A percentile compares a stretch with the other conserved stretches of the same genome.
Conservation (phyloP, 2,113 vertebrate species). For the Cepphus grylle region DNA sequence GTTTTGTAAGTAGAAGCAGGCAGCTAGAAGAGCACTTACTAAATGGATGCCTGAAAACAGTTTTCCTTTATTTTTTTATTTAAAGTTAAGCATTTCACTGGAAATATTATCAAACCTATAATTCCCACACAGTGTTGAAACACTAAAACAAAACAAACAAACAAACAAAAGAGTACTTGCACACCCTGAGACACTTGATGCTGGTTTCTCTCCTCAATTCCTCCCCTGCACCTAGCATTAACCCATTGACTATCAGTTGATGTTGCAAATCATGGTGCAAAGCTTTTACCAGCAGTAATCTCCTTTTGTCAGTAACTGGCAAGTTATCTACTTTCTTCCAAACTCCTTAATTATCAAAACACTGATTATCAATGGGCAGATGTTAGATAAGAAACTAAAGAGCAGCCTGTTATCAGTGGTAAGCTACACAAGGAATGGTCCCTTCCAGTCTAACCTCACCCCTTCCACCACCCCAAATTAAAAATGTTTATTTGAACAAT, state of each 20-base stretch:
- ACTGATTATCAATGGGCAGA: neutral
- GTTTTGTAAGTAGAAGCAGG: neutral
- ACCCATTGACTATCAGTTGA: neutral
- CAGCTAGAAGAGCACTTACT: conserved; percentile 25
- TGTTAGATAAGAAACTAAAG: neutral
- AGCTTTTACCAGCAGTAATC: neutral
- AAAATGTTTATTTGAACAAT: neutral
- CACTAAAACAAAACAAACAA: neutral
- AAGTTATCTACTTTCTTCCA: neutral
- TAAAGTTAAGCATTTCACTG: neutral
- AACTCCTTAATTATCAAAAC: neutral
- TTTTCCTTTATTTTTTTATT: neutral
- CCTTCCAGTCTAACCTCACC: neutral
- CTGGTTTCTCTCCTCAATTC: neutral
- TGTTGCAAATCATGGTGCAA: neutral
- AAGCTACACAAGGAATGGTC: neutral
- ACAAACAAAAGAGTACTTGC: neutral
- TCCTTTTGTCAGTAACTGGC: neutral
- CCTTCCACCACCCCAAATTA: neutral
- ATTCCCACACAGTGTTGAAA: neutral
- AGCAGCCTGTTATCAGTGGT: neutral
- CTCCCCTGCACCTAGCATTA: neutral
- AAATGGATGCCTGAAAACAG: conserved; percentile 47
- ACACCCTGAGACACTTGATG: neutral
- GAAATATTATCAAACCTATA: neutral